Conservation (phyloP, 2,797 vertebrate genomes). For the Bryconaethiops microstoma region DNA sequence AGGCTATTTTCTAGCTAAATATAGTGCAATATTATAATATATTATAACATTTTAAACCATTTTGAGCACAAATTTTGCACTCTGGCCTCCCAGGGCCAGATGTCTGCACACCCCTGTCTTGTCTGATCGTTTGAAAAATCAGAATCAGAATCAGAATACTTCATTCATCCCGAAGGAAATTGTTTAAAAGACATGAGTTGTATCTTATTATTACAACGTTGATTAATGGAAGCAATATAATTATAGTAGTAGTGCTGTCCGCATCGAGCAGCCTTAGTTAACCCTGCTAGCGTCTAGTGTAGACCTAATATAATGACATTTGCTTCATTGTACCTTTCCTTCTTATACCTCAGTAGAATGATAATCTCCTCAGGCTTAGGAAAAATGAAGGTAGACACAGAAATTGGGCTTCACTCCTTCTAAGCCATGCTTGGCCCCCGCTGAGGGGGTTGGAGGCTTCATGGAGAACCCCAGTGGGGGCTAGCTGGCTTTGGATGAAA, state of each 20-base stretch:
- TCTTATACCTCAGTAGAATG: neutral
- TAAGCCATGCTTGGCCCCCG: conserved; percentile 41
- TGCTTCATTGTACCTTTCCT: neutral
- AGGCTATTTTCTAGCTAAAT: too few species aligned
- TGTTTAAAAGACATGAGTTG: neutral
- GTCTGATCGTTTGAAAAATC: too few species aligned
- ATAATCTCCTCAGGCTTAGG: conserved; percentile 6
- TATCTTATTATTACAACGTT: neutral
- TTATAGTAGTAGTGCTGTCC: neutral
- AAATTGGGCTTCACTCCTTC: conserved; percentile 38
- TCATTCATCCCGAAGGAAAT: too few species aligned
- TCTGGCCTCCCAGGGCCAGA: neutral
- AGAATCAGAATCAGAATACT: too few species aligned
- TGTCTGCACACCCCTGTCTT: neutral
- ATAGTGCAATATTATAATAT: too few species aligned
- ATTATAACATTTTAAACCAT: too few species aligned
- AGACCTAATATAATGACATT: conserved; percentile 2
- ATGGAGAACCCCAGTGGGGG: conserved; percentile 47
- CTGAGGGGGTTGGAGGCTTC: conserved; percentile 46
- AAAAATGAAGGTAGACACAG: conserved; percentile 49
- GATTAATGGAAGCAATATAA: neutral
- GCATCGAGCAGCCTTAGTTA: neutral
- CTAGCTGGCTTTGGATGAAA: conserved; percentile 58
- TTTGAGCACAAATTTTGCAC: too few species aligned
- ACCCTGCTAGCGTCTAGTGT: neutral